Conservation (phyloP, 2,113 vertebrate genomes). For the Microtus montanus region DNA sequence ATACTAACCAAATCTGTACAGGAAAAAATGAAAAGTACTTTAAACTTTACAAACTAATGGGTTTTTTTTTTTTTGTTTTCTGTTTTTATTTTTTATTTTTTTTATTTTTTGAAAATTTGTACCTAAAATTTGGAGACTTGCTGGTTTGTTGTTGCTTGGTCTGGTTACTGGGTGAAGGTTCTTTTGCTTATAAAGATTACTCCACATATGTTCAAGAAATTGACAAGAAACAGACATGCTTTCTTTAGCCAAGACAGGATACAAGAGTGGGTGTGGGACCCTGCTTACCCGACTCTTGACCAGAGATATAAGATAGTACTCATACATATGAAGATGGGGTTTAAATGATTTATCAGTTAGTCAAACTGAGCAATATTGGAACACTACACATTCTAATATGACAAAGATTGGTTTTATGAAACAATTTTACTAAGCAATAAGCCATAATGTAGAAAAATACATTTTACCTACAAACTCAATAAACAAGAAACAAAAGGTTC, state of each 20-base stretch:
- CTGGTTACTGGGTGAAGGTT: slow-evolving; percentile 69
- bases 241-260: slow-evolving; percentile 78
- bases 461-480: slow-evolving; percentile 92
- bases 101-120: slow-evolving; percentile 45
- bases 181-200: slow-evolving; percentile 79
- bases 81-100: neutral
- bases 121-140: slow-evolving; percentile 76
- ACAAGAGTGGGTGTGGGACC: slow-evolving; percentile 65
- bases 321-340: slow-evolving; percentile 85
- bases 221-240: slow-evolving; percentile 81
- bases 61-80: neutral
- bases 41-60: slow-evolving; percentile 73
- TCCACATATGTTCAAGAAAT: slow-evolving; percentile 77
- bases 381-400: slow-evolving; percentile 90
- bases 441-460: slow-evolving; percentile 93
- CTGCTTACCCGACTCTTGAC: slow-evolving; percentile 71
- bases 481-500: slow-evolving; percentile 89
- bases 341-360: slow-evolving; percentile 86
- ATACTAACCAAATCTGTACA: slow-evolving; percentile 73
- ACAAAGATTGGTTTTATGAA: slow-evolving; percentile 91
- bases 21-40: slow-evolving; percentile 73
- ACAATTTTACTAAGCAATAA: slow-evolving; percentile 92
- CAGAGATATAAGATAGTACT: slow-evolving; percentile 84
- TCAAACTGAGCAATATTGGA: slow-evolving; percentile 85
- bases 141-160: slow-evolving; percentile 73